Evolutionary conservation across 23 tunicate species (phyloP).

Genomic region (Trididemnum clinides): DNA sequence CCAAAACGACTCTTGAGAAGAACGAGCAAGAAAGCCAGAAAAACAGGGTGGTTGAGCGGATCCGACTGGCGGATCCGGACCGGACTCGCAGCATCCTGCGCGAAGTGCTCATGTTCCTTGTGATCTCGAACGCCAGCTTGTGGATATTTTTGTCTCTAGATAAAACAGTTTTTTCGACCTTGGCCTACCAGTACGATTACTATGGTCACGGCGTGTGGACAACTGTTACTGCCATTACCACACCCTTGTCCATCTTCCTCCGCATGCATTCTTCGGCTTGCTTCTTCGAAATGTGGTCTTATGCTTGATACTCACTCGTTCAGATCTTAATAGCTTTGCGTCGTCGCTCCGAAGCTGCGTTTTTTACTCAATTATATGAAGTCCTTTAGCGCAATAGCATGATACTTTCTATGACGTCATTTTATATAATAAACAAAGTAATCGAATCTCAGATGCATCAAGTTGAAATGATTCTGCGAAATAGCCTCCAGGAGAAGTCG

Average conservation of each 20-base stretch:
- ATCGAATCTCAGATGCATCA: no score
- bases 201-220: constrained; percentile 70
- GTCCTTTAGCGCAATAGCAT: no score
- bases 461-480: no score
- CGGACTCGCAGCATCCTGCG: constrained; percentile 49
- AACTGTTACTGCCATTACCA: constrained; percentile 60
- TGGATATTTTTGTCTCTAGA: constrained; percentile 88
- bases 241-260: constrained; percentile 81
- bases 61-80: constrained; percentile 55
- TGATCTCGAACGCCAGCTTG: constrained; percentile 84
- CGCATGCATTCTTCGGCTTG: constrained; percentile 98
- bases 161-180: constrained; percentile 64
- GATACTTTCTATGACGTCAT: no score
- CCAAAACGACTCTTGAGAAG: no score
- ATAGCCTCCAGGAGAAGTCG: no score
- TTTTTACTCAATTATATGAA: no score
- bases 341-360: no score
- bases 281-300: constrained; percentile 91
- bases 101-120: constrained; percentile 65
- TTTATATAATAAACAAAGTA: no score
- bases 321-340: no score
- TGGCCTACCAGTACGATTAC: constrained; percentile 46
- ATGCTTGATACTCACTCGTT: constrained; percentile 68
- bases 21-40: background rate
- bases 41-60: background rate